Conservation (phyloP, 2,113 vertebrate species). For the Phrynocephalus versicolor region DNA sequence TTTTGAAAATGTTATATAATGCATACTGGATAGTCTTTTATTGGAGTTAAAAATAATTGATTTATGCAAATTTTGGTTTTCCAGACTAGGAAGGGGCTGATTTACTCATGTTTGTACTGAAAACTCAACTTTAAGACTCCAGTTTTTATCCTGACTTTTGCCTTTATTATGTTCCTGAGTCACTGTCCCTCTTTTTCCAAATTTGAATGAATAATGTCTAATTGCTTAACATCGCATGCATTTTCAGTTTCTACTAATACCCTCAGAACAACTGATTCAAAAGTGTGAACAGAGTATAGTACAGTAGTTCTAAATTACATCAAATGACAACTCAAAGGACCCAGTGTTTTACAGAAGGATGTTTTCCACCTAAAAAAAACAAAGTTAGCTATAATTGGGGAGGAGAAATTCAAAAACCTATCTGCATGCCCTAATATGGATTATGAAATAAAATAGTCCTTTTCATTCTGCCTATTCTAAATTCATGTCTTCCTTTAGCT, state of each 20-base stretch:
- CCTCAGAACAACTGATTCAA: neutral
- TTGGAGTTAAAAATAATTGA: neutral
- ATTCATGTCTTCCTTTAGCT: neutral
- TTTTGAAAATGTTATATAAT: neutral
- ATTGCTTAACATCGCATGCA: neutral
- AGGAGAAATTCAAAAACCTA: too few relatives aligned
- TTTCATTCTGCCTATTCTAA: neutral
- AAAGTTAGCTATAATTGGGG: neutral
- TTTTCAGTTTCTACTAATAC: neutral
- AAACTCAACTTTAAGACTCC: neutral
- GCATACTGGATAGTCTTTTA: neutral
- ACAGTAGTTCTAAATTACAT: neutral
- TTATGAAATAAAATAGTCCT: neutral
- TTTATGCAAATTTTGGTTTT: neutral
- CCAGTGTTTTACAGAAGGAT: neutral
- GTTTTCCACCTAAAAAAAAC: neutral
- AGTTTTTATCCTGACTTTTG: neutral
- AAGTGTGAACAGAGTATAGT: neutral
- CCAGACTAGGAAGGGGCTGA: neutral
- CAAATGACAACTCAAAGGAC: neutral
- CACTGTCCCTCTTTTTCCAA: neutral
- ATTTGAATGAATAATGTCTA: neutral
- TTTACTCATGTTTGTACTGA: neutral
- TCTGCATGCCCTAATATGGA: neutral
- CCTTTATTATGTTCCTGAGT: neutral